Base-by-base conservation (phyloP, 2,113 vertebrate species). In the Riparia riparia region DNA sequence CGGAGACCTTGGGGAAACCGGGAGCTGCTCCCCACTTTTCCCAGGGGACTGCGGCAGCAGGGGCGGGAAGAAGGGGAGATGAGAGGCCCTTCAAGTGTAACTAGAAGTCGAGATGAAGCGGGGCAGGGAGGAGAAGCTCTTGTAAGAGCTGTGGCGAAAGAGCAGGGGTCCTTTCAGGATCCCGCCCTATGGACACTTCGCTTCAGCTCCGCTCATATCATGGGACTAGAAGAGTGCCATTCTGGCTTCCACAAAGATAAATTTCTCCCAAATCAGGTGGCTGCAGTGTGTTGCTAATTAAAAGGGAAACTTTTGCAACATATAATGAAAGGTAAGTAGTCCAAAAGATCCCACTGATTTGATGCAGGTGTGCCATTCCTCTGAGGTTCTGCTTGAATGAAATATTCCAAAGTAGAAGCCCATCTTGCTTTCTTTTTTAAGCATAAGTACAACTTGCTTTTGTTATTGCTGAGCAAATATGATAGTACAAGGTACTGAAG, bases 131-230 rank as follows among this genome's bases (percentile, higher is more conserved):
- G 17, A 51, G 32, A 32, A 5, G 39, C 17, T 31, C 24, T 29
- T 14, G 42, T 37, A 24, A 44, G 41, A 28, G 19, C 4, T 3
- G 6, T 3, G 32, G 19, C 1, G 13, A 17, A 17, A 14, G 50
- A 19, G 29, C 28, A 57, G 16, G 10, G 5, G 31, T 68, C 26
- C 45, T 24, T 54, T 8, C 19, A 42, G 32, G 18, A 50, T 20
- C 47, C 1, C 4, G 60, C 22, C 22, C 32, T 3, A 8, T 3
- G n/a, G 57, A 7, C 39, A 1, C 19, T 31, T 54, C 32, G 22
- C 14, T 34, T 37, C 56, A n/a, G 39, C 29, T 82, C 44, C 26
- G 22, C 22, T 61, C 1, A 2, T 22, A 26, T 51, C 24, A 39
- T 7, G 6, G 22, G 18, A 20, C 31, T 39, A 1, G 13, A 31